Conservation (phyloP, 2,113 vertebrate species). For the Cyanoderma ruficeps region DNA sequence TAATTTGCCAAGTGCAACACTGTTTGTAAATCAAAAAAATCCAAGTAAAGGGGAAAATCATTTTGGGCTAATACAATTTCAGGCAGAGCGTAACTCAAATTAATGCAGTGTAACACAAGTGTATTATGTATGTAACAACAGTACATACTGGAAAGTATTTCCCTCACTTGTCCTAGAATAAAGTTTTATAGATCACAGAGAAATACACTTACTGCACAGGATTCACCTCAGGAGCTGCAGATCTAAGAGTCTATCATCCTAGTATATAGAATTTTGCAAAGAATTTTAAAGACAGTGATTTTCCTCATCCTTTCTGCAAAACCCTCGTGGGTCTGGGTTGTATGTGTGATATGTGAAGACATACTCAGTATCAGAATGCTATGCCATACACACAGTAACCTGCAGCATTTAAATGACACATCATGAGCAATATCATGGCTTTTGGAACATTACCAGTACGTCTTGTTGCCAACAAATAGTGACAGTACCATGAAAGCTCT, state of each 20-base stretch:
- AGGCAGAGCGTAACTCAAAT: not conserved
- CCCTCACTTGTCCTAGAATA: not conserved
- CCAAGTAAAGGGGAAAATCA: not conserved
- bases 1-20: not conserved
- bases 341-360: not conserved
- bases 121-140: not conserved
- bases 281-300: not conserved
- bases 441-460: not conserved
- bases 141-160: not conserved
- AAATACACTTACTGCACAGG: not conserved
- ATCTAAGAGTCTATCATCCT: not conserved
- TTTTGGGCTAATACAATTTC: not conserved
- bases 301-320: not conserved
- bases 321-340: not conserved
- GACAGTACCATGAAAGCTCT: not conserved
- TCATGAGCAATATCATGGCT: not conserved
- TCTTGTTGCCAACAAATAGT: not conserved
- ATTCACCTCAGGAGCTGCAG: not conserved
- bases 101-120: not conserved
- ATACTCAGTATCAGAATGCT: not conserved
- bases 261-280: not conserved
- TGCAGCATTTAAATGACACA: not conserved
- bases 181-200: not conserved
- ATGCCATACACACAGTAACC: not conserved
- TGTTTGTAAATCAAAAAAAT: not conserved